phyloP scores from a whole-genome alignment of 2,797 vertebrate species.

The Pseudomugil gertrudae region DNA sequence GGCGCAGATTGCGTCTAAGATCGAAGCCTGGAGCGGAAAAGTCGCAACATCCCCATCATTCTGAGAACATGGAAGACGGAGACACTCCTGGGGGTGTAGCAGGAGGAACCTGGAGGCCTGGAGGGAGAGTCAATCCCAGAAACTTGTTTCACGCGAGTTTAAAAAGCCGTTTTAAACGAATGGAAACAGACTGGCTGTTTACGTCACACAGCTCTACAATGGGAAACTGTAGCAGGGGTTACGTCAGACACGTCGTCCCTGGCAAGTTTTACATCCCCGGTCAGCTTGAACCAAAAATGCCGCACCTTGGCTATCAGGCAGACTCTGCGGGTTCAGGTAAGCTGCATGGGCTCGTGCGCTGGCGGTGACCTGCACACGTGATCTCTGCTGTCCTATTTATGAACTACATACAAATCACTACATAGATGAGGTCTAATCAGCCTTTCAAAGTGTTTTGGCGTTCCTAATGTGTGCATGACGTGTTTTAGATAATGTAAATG shows the following conservation, averaged over 20 bases:
- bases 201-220: accelerated
- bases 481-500: no score
- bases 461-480: no score
- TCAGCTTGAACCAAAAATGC: slow-evolving; percentile 14
- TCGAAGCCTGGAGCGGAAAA: neutral
- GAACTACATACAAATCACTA: no score
- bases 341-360: no score
- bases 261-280: slow-evolving; percentile 51
- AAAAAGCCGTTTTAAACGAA: neutral
- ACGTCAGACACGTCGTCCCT: neutral
- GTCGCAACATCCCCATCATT: accelerated
- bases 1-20: neutral
- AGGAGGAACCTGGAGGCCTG: neutral
- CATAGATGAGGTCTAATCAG: no score
- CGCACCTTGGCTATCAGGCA: slow-evolving; percentile 13
- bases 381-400: no score
- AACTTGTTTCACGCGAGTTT: neutral
- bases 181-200: neutral
- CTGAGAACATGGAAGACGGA: accelerated
- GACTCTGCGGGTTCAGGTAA: slow-evolving; percentile 53
- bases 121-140: neutral
- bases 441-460: no score
- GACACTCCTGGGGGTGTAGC: neutral
- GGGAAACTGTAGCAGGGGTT: slow-evolving; percentile 37
- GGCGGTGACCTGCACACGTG: no score